Conservation (phyloP, 1,140 invertebrate genomes). For the Aphaenogaster rudis region DNA sequence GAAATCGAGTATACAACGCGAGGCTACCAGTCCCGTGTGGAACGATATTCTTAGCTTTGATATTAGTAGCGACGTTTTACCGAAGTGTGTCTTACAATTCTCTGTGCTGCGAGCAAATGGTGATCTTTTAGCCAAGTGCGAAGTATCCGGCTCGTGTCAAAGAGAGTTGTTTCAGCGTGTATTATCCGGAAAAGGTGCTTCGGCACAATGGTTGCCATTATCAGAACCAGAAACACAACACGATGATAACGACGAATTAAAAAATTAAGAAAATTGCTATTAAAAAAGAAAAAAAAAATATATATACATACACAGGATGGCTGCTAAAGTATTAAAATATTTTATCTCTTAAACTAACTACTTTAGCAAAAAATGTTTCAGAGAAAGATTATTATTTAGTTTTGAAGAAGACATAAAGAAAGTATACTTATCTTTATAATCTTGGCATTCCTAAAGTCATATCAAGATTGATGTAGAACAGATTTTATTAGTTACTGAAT, state of each 20-base stretch:
- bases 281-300: conserved; percentile 14
- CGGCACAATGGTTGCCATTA: conserved; percentile 88
- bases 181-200: conserved; percentile 87
- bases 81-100: conserved; percentile 87
- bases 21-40: conserved; percentile 94
- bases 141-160: conserved; percentile 86
- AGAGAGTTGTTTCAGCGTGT: conserved; percentile 88
- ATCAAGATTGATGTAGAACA: neutral
- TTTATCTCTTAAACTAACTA: neutral
- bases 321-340: neutral
- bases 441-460: neutral
- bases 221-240: conserved; percentile 77
- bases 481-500: neutral
- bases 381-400: neutral
- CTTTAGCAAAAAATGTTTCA: neutral
- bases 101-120: conserved; percentile 87
- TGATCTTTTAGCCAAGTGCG: conserved; percentile 87
- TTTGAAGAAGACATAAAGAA: neutral
- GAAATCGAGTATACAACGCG: conserved; percentile 95
- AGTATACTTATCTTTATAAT: neutral
- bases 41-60: conserved; percentile 96
- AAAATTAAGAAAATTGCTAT: conserved; percentile 51
- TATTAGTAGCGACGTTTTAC: conserved; percentile 88
- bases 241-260: conserved; percentile 43
- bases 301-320: neutral